These are phyloP conservation scores for Julus scanicus DNA, from an alignment of 2,888 invertebrate species.

Conservation along the genomic window DNA sequence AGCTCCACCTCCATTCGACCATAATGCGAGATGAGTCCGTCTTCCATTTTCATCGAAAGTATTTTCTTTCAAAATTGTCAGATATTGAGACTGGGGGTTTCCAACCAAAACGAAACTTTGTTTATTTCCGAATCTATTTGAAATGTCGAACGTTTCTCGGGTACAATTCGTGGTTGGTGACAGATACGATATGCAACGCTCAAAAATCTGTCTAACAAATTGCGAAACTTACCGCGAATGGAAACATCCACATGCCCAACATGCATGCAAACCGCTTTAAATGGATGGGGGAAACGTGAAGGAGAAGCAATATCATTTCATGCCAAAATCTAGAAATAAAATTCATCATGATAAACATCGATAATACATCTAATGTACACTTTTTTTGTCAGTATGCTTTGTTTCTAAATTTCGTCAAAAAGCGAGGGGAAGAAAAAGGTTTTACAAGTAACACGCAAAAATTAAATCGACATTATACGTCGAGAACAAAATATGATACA, in stretches of 20 bases:
- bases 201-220: background rate
- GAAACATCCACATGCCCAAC: background rate
- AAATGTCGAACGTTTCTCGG: background rate
- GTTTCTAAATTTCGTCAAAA: background rate
- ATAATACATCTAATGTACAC: background rate
- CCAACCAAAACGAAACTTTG: background rate
- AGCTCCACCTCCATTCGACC: too few species aligned
- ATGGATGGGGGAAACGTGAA: background rate
- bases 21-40: too few species aligned
- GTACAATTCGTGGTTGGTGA: background rate
- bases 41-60: too few species aligned
- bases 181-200: background rate
- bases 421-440: background rate
- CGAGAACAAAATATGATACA: slow-evolving; percentile 12
- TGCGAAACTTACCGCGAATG: background rate
- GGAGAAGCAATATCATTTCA: background rate
- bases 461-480: background rate
- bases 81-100: background rate
- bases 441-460: background rate
- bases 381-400: too few species aligned
- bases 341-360: background rate
- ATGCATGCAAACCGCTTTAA: background rate
- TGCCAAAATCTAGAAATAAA: slow-evolving; percentile 19
- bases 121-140: slow-evolving; percentile 2
- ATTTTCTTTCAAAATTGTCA: too few species aligned